These are phyloP conservation scores for Ectemnius lituratus DNA, from an alignment of 2,888 invertebrate species.

Conservation along the genomic window DNA sequence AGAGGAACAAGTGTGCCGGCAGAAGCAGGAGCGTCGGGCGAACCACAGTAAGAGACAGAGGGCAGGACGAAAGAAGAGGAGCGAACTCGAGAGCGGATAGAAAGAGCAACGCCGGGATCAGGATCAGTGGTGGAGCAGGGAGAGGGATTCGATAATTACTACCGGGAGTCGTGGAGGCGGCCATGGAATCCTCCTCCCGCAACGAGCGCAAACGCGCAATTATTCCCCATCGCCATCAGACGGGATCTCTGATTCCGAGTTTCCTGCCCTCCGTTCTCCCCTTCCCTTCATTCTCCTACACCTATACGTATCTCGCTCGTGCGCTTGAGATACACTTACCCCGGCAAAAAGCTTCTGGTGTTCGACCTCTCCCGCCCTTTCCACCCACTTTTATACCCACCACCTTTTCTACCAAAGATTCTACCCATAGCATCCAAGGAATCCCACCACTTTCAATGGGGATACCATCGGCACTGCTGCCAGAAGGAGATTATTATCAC, in stretches of 20 bases:
- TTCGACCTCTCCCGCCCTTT: slow-evolving; percentile 54
- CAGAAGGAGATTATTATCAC: too few relatives aligned
- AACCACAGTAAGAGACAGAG: slow-evolving; percentile 15
- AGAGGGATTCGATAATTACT: slow-evolving; percentile 75
- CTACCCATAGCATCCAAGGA: too few relatives aligned
- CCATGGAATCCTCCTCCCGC: slow-evolving; percentile 74
- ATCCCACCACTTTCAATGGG: too few relatives aligned
- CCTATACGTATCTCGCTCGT: slow-evolving; percentile 19
- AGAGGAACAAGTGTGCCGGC: slow-evolving; percentile 37
- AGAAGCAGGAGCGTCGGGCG: slow-evolving; percentile 22
- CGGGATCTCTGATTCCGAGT: slow-evolving; percentile 71
- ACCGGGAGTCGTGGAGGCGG: slow-evolving; percentile 77
- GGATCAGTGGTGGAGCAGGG: slow-evolving; percentile 55
- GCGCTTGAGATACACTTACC: background rate
- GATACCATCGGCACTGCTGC: too few relatives aligned
- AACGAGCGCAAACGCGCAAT: slow-evolving; percentile 77
- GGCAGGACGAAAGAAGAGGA: slow-evolving; percentile 32
- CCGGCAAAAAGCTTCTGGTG: slow-evolving; percentile 52
- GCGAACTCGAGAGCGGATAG: slow-evolving; percentile 20
- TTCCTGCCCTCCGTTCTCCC: slow-evolving; percentile 52
- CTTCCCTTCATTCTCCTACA: slow-evolving; percentile 27
- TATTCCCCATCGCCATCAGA: slow-evolving; percentile 71
- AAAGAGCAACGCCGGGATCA: slow-evolving; percentile 38
- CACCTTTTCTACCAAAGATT: background rate
- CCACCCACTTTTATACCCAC: slow-evolving; percentile 12